A percentile compares a stretch with the other conserved stretches of the same genome.
These are phyloP conservation scores for Pangasius sanitwongsei DNA, from an alignment of 2,797 vertebrate genomes.

Conservation along the genomic window DNA sequence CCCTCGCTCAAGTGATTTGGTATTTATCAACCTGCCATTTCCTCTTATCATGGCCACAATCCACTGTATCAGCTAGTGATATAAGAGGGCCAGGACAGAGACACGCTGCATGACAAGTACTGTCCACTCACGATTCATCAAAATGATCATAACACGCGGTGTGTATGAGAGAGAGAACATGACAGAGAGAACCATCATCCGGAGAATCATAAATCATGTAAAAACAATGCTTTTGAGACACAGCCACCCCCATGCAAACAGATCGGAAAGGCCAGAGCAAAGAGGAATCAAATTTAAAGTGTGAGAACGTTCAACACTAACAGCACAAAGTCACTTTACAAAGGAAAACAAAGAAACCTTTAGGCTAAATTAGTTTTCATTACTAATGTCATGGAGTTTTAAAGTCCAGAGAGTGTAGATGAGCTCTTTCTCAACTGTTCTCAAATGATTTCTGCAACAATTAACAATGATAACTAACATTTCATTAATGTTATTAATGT, in stretches of 20 bases:
- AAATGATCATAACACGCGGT: conserved; percentile 47
- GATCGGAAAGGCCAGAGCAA: background rate
- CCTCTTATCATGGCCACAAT: conserved; percentile 59
- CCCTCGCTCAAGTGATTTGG: conserved; percentile 63
- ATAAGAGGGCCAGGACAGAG: conserved; percentile 56
- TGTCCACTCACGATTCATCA: conserved; percentile 60
- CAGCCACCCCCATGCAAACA: no score
- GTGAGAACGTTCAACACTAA: background rate
- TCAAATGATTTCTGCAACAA: background rate
- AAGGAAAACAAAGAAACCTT: background rate
- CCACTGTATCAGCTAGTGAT: conserved; percentile 61
- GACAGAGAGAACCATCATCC: conserved; percentile 9
- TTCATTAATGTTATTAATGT: background rate
- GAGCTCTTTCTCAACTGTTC: background rate
- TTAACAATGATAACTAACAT: background rate
- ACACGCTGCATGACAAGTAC: conserved; percentile 57
- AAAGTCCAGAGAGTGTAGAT: background rate
- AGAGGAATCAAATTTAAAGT: background rate
- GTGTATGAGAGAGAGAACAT: conserved; percentile 2
- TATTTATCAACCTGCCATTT: conserved; percentile 63
- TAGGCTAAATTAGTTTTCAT: background rate
- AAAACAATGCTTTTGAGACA: background rate
- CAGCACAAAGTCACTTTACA: background rate
- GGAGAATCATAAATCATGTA: background rate
- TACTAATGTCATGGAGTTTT: background rate